Base-by-base conservation (phyloP, 1,140 invertebrate genomes). In the Bombus ignitus region DNA sequence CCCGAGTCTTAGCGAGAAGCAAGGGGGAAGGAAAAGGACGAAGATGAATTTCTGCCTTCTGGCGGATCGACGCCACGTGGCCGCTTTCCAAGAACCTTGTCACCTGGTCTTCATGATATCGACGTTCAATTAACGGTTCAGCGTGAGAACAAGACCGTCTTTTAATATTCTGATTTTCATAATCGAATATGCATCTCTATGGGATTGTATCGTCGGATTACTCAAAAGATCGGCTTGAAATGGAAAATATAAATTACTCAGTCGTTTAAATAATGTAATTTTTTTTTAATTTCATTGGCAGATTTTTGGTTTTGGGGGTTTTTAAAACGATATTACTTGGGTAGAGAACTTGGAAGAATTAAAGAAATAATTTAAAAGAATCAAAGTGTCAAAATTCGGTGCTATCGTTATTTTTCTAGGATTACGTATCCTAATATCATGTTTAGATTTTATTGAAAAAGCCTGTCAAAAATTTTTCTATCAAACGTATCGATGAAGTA, bases 51-150 rank as follows among this genome's bases (percentile, higher is more conserved):
- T 42, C 59, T n/a, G 53, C 57, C 81, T 74, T 65, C 32, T 39
- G 57, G 39, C 71, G 57, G 35, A 28, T 59, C 71, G 44, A 57
- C 28, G 53, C n/a, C 81, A 37, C 57, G 71, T 47, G 72, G 44
- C 59, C 3, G 44, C 18, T 68, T 83, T 39, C n/a, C n/a, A 35
- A 32, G 70, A 83, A 53, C 13, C 28, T 53, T 68, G 47, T 77
- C 74, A 72, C 79, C 79, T 81, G 79, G 68, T n/a, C 78, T 32
- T 15, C 37, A 25, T 4, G 59, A 80, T 53, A 57, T 59, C 44
- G 25, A 35, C 25, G 71, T 32, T 37, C 53, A 73, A 81, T 81
- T 72, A 72, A 59, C 47, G 39, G 39, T 15, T 28, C 28, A n/a
- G 32, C 35, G 39, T 2, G 37, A 25, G 53, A 81, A 62, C 9